Percentiles rank a stretch among this genome's conserved stretches.
phyloP scores from a whole-genome alignment of 2,113 vertebrate species.

The Bos javanicus region DNA sequence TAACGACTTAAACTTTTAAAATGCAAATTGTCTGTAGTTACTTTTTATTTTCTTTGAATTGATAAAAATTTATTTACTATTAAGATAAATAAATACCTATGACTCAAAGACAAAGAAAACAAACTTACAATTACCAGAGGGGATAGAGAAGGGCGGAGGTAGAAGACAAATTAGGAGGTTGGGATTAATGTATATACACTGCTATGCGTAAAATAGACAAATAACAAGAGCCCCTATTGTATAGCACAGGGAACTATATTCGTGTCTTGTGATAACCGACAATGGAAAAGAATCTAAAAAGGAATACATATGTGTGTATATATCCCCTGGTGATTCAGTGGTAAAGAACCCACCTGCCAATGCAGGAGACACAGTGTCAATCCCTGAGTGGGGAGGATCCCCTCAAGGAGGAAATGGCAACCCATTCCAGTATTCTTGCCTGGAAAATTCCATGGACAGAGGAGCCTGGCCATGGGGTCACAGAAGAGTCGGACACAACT shows the following conservation, averaged over 20 bases:
- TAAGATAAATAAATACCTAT: constrained; percentile 7
- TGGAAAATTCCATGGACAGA: neutral
- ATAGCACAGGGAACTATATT: neutral
- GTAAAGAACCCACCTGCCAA: neutral
- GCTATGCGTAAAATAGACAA: neutral
- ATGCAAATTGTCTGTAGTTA: neutral
- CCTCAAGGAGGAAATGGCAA: neutral
- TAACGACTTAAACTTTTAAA: constrained; percentile 51
- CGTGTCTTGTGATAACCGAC: neutral
- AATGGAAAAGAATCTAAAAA: neutral
- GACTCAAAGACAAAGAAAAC: neutral
- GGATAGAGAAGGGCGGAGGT: neutral
- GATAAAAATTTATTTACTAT: constrained; percentile 35
- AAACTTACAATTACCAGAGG: neutral
- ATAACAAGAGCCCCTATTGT: neutral
- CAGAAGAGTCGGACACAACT: accelerated
- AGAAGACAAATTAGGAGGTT: neutral
- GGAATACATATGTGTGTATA: neutral
- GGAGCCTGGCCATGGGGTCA: neutral
- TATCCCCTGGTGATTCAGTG: neutral
- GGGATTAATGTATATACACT: neutral
- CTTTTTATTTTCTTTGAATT: constrained; percentile 5
- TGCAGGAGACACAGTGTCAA: neutral
- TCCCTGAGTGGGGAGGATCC: neutral
- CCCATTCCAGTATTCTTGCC: neutral